Percentiles rank a stretch among this genome's conserved stretches.
phyloP scores from a whole-genome alignment of 2,888 invertebrate genomes.

The Onchidella celtica region DNA sequence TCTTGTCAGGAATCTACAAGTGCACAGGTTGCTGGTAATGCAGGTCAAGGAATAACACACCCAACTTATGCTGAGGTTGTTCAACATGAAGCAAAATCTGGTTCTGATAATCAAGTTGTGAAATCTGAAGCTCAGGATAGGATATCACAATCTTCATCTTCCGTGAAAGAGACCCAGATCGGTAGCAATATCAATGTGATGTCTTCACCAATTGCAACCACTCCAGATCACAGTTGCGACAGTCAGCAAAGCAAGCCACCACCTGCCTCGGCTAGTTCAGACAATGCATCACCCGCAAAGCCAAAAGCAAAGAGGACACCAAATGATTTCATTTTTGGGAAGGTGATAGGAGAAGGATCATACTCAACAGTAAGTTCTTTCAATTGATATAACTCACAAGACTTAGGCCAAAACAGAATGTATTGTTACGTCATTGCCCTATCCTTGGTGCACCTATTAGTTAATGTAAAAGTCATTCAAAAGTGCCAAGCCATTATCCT shows the following conservation, averaged over 20 bases:
- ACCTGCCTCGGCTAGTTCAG: background rate
- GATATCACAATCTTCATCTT: background rate
- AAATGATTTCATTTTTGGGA: slow-evolving; percentile 96
- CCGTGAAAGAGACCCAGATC: background rate
- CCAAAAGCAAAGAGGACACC: slow-evolving; percentile 85
- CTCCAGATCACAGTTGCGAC: background rate
- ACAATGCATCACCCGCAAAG: background rate
- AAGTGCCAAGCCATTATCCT: no score
- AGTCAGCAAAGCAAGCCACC: background rate
- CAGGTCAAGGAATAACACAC: background rate
- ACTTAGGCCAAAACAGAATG: no score
- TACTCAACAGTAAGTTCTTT: slow-evolving; percentile 89
- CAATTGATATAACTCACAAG: no score
- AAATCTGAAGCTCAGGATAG: background rate
- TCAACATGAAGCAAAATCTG: background rate
- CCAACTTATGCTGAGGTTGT: background rate
- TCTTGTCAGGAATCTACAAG: background rate
- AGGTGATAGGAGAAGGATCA: slow-evolving; percentile 97
- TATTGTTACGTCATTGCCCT: no score
- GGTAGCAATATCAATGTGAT: background rate
- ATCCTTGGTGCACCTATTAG: no score
- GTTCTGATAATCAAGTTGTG: background rate
- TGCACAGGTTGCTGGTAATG: background rate
- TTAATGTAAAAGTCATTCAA: no score
- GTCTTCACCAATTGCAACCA: background rate